Evolutionary conservation across 2,113 vertebrate species (phyloP).

Genomic region (Brachyhypopomus occidentalis): DNA sequence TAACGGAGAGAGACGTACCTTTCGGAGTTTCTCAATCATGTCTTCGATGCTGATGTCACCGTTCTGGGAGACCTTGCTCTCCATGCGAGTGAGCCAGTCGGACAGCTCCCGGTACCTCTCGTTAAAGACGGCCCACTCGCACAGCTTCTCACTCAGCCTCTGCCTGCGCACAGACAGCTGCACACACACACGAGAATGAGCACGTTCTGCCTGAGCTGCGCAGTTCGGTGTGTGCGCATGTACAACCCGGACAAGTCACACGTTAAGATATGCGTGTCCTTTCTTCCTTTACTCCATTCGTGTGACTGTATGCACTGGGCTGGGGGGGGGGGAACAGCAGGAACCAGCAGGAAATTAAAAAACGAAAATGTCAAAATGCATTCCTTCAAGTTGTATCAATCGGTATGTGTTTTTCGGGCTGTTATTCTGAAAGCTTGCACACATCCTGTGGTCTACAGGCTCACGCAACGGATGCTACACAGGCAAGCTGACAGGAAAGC

Average conservation of each 20-base stretch:
- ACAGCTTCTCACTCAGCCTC: conserved; percentile 87
- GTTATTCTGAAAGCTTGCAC: conserved; percentile 16
- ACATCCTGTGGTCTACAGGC: conserved; percentile 67
- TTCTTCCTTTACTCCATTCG: background rate
- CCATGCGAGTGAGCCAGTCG: conserved; percentile 96
- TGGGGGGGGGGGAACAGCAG: background rate
- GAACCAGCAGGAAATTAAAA: background rate
- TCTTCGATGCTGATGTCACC: conserved; percentile 97
- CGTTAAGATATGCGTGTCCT: background rate
- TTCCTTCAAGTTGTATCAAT: background rate
- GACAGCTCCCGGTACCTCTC: conserved; percentile 95
- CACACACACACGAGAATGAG: conserved; percentile 37
- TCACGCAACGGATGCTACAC: conserved; percentile 65
- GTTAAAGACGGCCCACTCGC: conserved; percentile 92
- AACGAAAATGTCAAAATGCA: background rate
- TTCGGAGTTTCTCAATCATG: conserved; percentile 95
- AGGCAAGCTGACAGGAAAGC: conserved; percentile 38
- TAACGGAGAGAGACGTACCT: conserved; percentile 74
- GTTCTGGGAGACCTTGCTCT: conserved; percentile 94
- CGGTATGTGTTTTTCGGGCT: background rate
- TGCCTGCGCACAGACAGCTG: conserved; percentile 88
- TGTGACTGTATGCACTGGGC: background rate
- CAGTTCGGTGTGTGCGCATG: background rate
- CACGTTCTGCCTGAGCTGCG: background rate
- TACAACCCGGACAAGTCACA: background rate